Percentiles rank a stretch among this genome's conserved stretches.
phyloP scores from a whole-genome alignment of 2,797 vertebrate genomes.

The Alosa sapidissima region DNA sequence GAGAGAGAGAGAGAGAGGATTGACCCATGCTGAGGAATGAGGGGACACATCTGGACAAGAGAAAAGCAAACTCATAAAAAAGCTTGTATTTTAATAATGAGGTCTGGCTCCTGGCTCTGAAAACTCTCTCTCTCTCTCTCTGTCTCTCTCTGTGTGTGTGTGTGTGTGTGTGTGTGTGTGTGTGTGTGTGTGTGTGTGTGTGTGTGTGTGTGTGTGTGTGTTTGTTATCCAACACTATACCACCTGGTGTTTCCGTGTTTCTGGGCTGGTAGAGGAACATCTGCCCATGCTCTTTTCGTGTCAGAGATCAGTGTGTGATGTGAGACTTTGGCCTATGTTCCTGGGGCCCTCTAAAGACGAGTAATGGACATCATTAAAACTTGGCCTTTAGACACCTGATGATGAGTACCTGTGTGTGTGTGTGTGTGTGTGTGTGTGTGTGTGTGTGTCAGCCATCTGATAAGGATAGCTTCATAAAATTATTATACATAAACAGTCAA shows the following conservation, averaged over 20 bases:
- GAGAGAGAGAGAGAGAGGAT: neutral
- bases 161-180: too few relatives aligned
- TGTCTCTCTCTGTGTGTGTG: too few relatives aligned
- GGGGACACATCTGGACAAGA: neutral
- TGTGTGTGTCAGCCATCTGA: neutral
- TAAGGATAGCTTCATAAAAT: neutral
- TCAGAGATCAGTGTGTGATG: neutral
- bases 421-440: neutral
- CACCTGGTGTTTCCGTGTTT: neutral
- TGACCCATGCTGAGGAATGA: neutral
- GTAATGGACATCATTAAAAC: too few relatives aligned
- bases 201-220: slow-evolving; percentile 19
- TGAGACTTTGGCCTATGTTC: neutral
- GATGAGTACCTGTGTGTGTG: too few relatives aligned
- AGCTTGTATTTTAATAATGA: neutral
- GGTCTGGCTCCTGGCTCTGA: neutral
- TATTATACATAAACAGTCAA: neutral
- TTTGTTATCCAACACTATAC: neutral
- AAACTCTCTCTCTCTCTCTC: neutral
- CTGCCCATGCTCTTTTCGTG: neutral
- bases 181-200: too few relatives aligned
- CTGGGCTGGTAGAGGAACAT: neutral
- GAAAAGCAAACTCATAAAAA: slow-evolving; percentile 3
- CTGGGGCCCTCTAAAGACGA: neutral
- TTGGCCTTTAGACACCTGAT: too few relatives aligned